phyloP scores from a whole-genome alignment of 2,888 invertebrate species.

The Lepidochrysops patricia region DNA sequence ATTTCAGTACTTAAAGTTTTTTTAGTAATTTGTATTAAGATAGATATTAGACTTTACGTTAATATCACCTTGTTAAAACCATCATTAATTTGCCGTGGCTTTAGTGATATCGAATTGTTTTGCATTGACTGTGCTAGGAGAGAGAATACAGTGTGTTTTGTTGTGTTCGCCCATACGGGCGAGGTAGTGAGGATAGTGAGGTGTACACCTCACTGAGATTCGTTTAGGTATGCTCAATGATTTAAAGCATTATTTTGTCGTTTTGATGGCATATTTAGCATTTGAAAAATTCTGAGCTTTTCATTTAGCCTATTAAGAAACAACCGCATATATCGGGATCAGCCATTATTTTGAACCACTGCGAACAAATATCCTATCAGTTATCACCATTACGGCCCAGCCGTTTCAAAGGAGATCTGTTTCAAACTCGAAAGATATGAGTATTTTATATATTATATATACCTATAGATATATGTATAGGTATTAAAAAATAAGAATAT shows the following conservation, averaged over 20 bases:
- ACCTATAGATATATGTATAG: no score
- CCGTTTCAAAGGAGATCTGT: no score
- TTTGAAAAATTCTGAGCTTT: neutral
- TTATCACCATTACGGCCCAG: no score
- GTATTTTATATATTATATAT: no score
- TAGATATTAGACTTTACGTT: neutral
- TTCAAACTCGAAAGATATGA: no score
- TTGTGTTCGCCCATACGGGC: conserved; percentile 23
- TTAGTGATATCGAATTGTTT: conserved; percentile 12
- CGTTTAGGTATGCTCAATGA: conserved; percentile 28
- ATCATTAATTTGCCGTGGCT: conserved; percentile 12
- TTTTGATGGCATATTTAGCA: neutral
- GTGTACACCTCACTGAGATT: conserved; percentile 22
- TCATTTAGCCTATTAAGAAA: no score
- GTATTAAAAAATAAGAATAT: no score
- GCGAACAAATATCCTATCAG: no score
- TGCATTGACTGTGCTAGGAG: conserved; percentile 21
- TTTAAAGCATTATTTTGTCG: neutral
- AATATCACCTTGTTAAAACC: no score
- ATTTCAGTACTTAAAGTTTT: neutral
- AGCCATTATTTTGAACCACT: no score
- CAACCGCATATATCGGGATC: no score
- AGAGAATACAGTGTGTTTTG: conserved; percentile 22
- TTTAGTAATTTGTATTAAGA: neutral
- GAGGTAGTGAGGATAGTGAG: no score